Evolutionary conservation across 2,797 vertebrate species (phyloP).

Genomic region (Microctenopoma steveboyesi): DNA sequence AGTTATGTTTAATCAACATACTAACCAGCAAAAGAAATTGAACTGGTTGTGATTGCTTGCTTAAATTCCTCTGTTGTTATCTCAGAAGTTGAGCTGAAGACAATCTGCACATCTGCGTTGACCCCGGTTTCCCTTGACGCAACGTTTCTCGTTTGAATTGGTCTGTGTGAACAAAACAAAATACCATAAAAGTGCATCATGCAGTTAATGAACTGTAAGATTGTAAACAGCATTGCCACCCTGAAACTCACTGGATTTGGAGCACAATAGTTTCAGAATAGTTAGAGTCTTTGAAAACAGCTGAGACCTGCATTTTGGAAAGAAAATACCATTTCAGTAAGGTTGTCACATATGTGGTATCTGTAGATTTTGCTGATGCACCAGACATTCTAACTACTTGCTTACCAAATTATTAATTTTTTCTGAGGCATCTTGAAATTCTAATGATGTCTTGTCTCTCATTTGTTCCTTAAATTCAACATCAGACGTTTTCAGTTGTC

Average conservation of each 20-base stretch:
- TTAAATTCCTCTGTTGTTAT: accelerated
- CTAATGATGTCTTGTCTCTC: accelerated
- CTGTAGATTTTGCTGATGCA: no score
- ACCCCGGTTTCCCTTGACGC: accelerated
- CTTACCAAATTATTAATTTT: neutral
- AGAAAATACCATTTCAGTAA: neutral
- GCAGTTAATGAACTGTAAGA: neutral
- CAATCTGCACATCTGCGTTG: constrained; percentile 47
- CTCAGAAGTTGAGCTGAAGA: accelerated
- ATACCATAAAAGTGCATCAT: neutral
- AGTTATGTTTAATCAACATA: neutral
- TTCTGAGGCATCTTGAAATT: accelerated
- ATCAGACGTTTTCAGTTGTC: accelerated
- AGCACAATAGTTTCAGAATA: constrained; percentile 14
- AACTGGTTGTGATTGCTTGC: accelerated
- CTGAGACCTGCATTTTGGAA: neutral
- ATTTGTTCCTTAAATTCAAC: accelerated
- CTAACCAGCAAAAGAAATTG: accelerated
- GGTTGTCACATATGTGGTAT: neutral
- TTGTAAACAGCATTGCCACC: neutral
- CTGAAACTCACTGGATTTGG: constrained; percentile 40
- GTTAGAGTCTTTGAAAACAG: accelerated
- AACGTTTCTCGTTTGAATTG: accelerated
- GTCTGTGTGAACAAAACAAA: constrained; percentile 19
- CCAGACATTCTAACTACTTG: no score